Evolutionary conservation across 2,888 invertebrate genomes (phyloP).

Genomic region (Orthosia gracilis): DNA sequence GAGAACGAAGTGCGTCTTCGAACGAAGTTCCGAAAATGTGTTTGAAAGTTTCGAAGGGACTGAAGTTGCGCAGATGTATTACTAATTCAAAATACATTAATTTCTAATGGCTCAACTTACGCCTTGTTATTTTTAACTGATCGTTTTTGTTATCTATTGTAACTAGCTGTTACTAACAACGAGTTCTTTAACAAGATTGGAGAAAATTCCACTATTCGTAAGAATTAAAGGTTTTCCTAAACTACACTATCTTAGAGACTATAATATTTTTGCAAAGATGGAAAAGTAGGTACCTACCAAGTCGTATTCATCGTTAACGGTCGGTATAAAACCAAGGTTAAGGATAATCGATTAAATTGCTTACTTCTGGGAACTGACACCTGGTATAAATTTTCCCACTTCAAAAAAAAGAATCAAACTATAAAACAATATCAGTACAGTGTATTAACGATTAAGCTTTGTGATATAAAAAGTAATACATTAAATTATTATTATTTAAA

Average conservation of each 20-base stretch:
- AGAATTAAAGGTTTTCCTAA: neutral
- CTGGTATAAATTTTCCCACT: slow-evolving; percentile 6
- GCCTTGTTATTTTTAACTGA: neutral
- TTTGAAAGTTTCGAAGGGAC: slow-evolving; percentile 33
- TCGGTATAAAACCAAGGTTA: slow-evolving; percentile 21
- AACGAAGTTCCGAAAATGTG: slow-evolving; percentile 33
- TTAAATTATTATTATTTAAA: slow-evolving; percentile 49
- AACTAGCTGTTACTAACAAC: neutral
- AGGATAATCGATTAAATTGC: slow-evolving; percentile 24
- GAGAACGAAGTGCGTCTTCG: slow-evolving; percentile 5
- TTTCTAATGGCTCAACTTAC: neutral
- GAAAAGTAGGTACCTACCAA: neutral
- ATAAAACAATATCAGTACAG: slow-evolving; percentile 58
- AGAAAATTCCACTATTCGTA: neutral
- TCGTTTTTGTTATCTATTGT: neutral
- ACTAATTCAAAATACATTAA: slow-evolving; percentile 12
- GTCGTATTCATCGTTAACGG: neutral
- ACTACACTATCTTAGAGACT: neutral
- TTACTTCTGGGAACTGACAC: slow-evolving; percentile 23
- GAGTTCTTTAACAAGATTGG: slow-evolving; percentile 2
- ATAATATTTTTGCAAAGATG: slow-evolving; percentile 7
- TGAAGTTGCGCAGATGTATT: slow-evolving; percentile 30
- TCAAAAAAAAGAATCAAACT: slow-evolving; percentile 28
- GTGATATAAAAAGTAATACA: slow-evolving; percentile 64
- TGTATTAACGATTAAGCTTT: slow-evolving; percentile 59